Base-by-base conservation (phyloP, 2,113 vertebrate genomes). In the Gobio gobio region DNA sequence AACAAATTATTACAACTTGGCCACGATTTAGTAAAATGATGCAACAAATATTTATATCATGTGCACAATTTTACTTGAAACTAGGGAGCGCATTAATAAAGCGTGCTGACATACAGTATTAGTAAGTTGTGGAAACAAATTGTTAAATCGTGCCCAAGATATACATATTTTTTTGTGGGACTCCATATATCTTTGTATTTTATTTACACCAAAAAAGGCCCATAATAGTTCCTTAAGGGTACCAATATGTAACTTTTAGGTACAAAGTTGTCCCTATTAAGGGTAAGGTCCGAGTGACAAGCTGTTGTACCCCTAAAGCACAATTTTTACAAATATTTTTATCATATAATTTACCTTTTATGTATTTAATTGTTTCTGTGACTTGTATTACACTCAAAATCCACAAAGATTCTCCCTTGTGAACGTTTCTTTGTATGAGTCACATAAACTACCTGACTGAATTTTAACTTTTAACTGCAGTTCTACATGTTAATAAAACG, bases 271-370 rank as follows among this genome's bases (percentile, higher is more conserved):
- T 9, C 7, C 56, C 63, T 66, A 33, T 68, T 70, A 43, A 43
- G 36, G 2, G 20, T 9, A 56, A 2, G 1, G 18, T 70, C 58
- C n/a, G n/a, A 61, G 58, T 10, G 33, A 43, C 66, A 10, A 12
- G 9, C 18, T 36, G 3, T 36, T 36, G 9, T 40, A 18, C 18
- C 33, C 33, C 1, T 29, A 64, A 70, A 7, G 33, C 18, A 20
- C 6, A 16, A 47, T 3, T 86, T 83, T 86, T 61, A 40, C 36
- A 40, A 40, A 40, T 4, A 40, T 16, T 20, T 56, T 20, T 22
- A 56, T 56, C 18, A n/a, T 59, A 12, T 33, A 78, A 14, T 40
- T 58, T 8, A 36, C 9, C 2, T 86, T 83, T 86, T 78, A 83
- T 63, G 12, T 45, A 40, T 68, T 68, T 58, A 79, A 78, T 54